These are phyloP conservation scores for Leuctra nigra DNA, from an alignment of 2,888 invertebrate genomes.

Conservation along the genomic window DNA sequence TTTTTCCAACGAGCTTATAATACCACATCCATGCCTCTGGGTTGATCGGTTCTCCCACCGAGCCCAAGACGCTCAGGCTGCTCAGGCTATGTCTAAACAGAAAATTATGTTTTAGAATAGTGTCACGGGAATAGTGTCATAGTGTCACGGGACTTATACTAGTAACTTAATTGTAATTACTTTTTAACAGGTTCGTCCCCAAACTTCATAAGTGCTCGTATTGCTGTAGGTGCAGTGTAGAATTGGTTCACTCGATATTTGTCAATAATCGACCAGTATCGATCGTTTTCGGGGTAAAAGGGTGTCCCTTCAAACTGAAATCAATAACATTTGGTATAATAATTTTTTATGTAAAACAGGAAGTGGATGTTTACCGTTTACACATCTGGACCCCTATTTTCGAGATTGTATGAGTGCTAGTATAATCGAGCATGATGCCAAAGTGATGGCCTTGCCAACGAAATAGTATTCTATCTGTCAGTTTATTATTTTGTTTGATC, in stretches of 20 bases:
- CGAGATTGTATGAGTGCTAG: too few relatives aligned
- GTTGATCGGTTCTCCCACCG: slow-evolving; percentile 98
- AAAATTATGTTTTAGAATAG: too few relatives aligned
- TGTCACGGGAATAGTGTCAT: too few relatives aligned
- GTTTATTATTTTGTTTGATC: too few relatives aligned
- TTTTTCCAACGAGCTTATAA: slow-evolving; percentile 71
- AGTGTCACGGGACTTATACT: background rate
- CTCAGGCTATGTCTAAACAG: slow-evolving; percentile 62
- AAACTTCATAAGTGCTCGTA: slow-evolving; percentile 91
- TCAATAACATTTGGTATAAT: slow-evolving; percentile 19
- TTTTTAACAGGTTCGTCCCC: slow-evolving; percentile 79
- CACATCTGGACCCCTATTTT: too few relatives aligned
- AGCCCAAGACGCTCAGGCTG: slow-evolving; percentile 76
- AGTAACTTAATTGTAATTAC: slow-evolving; percentile 35
- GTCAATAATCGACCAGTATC: slow-evolving; percentile 89
- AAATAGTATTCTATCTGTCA: background rate
- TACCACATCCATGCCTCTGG: slow-evolving; percentile 98
- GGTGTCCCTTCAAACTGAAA: slow-evolving; percentile 93
- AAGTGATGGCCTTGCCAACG: too few relatives aligned
- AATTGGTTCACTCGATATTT: slow-evolving; percentile 95
- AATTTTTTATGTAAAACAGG: background rate
- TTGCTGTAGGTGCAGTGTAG: slow-evolving; percentile 98
- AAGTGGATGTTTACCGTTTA: too few relatives aligned
- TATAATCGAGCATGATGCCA: too few relatives aligned
- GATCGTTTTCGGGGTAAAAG: slow-evolving; percentile 86